phyloP scores from a whole-genome alignment of 1,140 invertebrate genomes.

The Pantala flavescens region DNA sequence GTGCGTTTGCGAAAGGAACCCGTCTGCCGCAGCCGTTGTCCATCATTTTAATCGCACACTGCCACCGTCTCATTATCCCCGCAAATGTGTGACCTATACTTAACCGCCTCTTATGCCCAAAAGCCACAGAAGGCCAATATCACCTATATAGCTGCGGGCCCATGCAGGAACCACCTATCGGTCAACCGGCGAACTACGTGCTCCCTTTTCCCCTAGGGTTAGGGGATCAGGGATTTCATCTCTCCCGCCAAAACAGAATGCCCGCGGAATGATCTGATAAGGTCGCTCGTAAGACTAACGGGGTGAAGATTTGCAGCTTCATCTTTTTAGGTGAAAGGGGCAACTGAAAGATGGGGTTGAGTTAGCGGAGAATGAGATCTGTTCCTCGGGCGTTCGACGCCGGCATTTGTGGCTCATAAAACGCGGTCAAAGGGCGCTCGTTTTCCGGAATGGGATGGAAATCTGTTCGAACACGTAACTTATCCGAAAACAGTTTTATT shows the following conservation, averaged over 20 bases:
- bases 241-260: not conserved
- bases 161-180: not conserved
- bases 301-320: conserved; percentile 1
- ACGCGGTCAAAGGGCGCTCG: not conserved
- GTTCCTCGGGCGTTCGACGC: not conserved
- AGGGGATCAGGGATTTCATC: not conserved
- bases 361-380: not conserved
- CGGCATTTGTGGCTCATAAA: not conserved
- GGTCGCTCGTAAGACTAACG: not conserved
- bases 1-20: not conserved
- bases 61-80: not conserved
- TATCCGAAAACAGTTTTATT: too few relatives aligned
- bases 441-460: not conserved
- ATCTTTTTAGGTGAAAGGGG: not conserved
- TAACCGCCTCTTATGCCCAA: not conserved
- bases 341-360: not conserved
- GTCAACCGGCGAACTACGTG: not conserved
- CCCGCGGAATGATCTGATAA: conserved; percentile 4
- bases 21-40: not conserved
- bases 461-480: too few relatives aligned
- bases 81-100: not conserved
- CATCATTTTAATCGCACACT: not conserved
- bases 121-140: not conserved
- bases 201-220: not conserved
- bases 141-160: not conserved